Evolutionary conservation across 2,888 invertebrate genomes (phyloP).

Genomic region (Camptogramma bilineatum): DNA sequence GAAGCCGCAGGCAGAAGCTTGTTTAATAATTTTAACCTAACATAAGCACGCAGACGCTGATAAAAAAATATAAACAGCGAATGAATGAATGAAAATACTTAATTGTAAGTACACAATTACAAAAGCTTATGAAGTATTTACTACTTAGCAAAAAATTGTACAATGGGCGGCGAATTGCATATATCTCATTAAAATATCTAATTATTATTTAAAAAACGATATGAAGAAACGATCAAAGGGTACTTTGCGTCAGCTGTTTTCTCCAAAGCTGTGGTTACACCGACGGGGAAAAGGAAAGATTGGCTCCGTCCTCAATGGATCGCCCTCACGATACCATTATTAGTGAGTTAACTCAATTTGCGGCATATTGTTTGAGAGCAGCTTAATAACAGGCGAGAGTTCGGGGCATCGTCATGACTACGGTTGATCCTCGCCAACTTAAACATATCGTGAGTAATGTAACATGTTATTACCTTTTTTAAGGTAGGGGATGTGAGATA

Average conservation of each 20-base stretch:
- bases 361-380: constrained; percentile 83
- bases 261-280: constrained; percentile 23
- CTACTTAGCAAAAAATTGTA: too few species aligned
- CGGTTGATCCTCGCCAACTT: constrained; percentile 61
- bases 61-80: too few species aligned
- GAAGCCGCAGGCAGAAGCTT: too few species aligned
- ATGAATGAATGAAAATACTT: too few species aligned
- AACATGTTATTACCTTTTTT: constrained; percentile 1
- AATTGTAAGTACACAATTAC: too few species aligned
- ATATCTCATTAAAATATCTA: neutral
- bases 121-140: too few species aligned
- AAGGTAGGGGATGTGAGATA: neutral
- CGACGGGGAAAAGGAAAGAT: constrained; percentile 68
- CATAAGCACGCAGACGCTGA: too few species aligned
- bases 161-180: too few species aligned
- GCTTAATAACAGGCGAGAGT: constrained; percentile 83
- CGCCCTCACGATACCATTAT: constrained; percentile 81
- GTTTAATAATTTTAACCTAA: too few species aligned
- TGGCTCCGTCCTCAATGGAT: constrained; percentile 73
- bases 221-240: neutral
- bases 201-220: neutral
- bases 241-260: constrained; percentile 9
- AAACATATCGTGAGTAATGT: constrained; percentile 38
- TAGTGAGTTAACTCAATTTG: constrained; percentile 85
- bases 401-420: constrained; percentile 75